Base-by-base conservation (phyloP, 2,113 vertebrate species). In the Clarias gariepinus region DNA sequence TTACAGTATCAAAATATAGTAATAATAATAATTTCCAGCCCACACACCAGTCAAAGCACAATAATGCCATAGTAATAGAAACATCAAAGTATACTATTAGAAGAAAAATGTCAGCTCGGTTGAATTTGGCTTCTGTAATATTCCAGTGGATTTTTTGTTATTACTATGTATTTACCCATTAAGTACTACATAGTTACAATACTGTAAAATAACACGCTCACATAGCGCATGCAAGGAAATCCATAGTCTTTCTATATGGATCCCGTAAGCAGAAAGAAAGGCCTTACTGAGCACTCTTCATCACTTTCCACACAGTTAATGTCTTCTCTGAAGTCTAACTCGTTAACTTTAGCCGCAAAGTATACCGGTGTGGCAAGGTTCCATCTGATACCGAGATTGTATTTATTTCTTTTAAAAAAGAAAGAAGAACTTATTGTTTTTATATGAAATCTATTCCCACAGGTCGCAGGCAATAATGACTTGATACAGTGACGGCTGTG, bases 391-490 rank as follows among this genome's bases (percentile, higher is more conserved):
- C 89, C 81, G 79, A 85, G 61, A 78, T 79, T 81, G 60, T 30
- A 73, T 81, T 86, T n/a, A 82, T 87, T 86, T 86, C 86, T 53
- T 79, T 87, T 79, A 55, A 79, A 87, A 74, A 85, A 33, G 53
- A 81, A 91, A 90, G 91, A 91, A 92, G 93, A 93, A 90, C 92
- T 94, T 94, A 94, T 95, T 95, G 94, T 95, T 95, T 95, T 96
- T 94, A 96, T 95, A 95, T 96, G 93, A 96, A 93, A 94, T 94
- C 88, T 93, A 93, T 93, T 95, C 94, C 94, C 94, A 86, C 23
- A 90, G 92, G 91, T 93, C 93, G 91, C 93, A 84, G 93, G 94
- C 95, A 96, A 96, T 96, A 96, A 95, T 95, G 94, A 95, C 93
- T 95, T 93, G 94, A 94, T 95, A 94, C 94, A 94, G 93, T 92